Conservation (phyloP, 2,113 vertebrate genomes). For the Ondatra zibethicus region DNA sequence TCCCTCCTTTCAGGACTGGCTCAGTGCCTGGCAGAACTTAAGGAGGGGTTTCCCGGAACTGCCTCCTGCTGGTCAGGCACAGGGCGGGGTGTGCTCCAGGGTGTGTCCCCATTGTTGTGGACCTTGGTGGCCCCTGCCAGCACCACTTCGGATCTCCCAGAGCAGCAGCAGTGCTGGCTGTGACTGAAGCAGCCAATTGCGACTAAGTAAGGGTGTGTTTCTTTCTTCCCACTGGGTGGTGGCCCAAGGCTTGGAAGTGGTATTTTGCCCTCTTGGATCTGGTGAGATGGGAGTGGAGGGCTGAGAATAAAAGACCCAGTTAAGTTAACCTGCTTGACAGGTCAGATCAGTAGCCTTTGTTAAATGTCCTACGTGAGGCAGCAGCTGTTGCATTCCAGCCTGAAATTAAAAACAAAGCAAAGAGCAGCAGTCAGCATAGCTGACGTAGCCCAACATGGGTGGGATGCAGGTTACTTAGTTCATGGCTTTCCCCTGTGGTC, state of each 20-base stretch:
- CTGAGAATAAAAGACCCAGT: neutral
- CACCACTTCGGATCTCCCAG: neutral
- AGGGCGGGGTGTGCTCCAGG: neutral
- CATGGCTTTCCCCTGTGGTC: neutral
- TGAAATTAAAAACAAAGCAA: conserved; percentile 26
- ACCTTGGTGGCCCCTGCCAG: conserved; percentile 3
- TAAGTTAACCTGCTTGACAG: conserved; percentile 4
- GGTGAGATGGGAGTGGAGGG: conserved; percentile 22
- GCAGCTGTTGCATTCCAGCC: neutral
- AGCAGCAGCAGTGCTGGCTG: neutral
- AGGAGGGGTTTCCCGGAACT: conserved; percentile 54
- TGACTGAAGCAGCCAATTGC: neutral
- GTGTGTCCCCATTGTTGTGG: neutral
- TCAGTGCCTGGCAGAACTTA: neutral
- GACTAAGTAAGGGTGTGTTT: neutral
- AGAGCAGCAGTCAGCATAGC: neutral
- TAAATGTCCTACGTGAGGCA: conserved; percentile 16
- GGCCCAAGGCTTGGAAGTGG: neutral
- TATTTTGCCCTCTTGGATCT: neutral
- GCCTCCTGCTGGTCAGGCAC: neutral
- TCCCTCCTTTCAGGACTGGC: neutral
- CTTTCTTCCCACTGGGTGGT: neutral
- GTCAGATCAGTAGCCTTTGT: conserved; percentile 52
- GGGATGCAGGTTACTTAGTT: neutral
- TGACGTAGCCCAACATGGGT: neutral